Evolutionary conservation across 2,888 invertebrate species (phyloP), one percentile per base, ranked within the genome.

Genomic region (Agrochola lota): DNA sequence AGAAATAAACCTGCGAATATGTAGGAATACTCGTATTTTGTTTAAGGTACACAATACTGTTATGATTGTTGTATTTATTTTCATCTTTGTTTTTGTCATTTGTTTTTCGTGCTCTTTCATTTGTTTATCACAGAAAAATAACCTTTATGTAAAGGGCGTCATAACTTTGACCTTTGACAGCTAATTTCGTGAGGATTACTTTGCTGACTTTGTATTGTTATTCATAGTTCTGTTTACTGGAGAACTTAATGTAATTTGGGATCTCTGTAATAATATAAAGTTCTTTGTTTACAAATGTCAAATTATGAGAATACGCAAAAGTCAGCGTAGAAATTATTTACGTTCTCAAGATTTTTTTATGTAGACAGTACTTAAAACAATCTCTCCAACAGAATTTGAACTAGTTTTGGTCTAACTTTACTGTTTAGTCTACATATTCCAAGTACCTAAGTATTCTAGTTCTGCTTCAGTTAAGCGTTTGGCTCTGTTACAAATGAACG

Each of bases 1-100:
- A 67, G 63, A 66, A 74, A 85, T 80, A 80, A 88, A 89, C 87
- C 87, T 86, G 86, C 78, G 78, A 85, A 85, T 87, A 85, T 71
- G 72, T 71, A 80, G 68, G 70, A 82, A 79, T 82, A 62, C 52
- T 66, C 35, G 64, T 82, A 82, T 82, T 84, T 86, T 83, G 80
- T 80, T 87, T 70, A 81, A 79, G 68, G 67, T 79, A 78, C n/a
- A 80, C 74, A 78, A 67, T 67, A 60, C 52, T 78, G 55, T 73
- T 81, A 62, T 71, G 72, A 78, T 20, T 75, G 68, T 66, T 77
- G 11, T 66, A 49, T 74, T 74, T 77, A 55, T 52, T 73, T 71
- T 73, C 26, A 30, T 62, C 17, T 26, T 70, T 74, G 40, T 85
- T 17, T 35, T 55, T 62, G 43, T 69, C 84, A 30, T 71, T 62